Percentiles rank a stretch among this genome's conserved stretches.
phyloP scores from a whole-genome alignment of 2,113 vertebrate species.

The Pluvianellus socialis region DNA sequence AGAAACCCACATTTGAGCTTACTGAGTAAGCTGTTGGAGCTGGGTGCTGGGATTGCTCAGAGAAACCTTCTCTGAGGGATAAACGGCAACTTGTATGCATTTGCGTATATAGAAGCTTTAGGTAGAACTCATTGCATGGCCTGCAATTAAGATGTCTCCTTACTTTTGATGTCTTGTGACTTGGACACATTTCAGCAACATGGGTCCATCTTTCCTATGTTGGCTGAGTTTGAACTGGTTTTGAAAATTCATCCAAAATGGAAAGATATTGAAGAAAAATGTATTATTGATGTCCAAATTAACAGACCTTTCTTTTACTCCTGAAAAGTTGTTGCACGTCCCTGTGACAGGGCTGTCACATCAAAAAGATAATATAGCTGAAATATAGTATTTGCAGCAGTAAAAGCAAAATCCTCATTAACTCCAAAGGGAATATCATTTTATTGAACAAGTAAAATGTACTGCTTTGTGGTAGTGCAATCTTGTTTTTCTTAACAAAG shows the following conservation, averaged over 20 bases:
- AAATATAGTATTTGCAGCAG: not conserved
- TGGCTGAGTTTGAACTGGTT: not conserved
- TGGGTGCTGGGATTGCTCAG: not conserved
- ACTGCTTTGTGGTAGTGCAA: not conserved
- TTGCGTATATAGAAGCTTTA: not conserved
- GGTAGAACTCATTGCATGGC: not conserved
- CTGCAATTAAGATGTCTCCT: not conserved
- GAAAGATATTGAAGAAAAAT: not conserved
- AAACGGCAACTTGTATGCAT: not conserved
- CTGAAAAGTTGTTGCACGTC: not conserved
- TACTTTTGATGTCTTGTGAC: not conserved
- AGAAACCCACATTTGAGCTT: not conserved
- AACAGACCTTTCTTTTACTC: not conserved
- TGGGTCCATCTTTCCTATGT: not conserved
- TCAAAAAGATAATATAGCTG: not conserved
- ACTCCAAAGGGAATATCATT: not conserved
- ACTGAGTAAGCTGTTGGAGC: not conserved
- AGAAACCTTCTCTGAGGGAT: not conserved
- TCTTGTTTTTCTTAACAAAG: not conserved
- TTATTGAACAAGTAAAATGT: not conserved
- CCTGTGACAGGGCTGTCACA: not conserved
- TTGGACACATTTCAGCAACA: not conserved
- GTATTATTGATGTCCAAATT: not conserved
- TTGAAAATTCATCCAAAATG: not conserved
- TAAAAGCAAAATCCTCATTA: not conserved